These are phyloP conservation scores for Tenualosa thibaudeaui DNA, from an alignment of 2,797 vertebrate species.

Conservation along the genomic window DNA sequence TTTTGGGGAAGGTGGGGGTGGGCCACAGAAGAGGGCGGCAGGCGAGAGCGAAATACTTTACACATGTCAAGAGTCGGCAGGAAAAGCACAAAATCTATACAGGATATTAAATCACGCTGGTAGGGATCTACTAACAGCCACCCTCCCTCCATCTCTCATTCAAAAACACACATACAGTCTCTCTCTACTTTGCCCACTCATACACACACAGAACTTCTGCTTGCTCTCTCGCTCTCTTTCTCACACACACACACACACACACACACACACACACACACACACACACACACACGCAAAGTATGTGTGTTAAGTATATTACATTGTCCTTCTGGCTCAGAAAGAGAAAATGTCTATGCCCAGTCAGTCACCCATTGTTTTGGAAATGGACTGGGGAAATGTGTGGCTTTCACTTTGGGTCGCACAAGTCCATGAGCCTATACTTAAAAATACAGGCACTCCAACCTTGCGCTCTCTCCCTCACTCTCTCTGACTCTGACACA, in stretches of 20 bases:
- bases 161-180: neutral
- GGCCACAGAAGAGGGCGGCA: neutral
- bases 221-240: neutral
- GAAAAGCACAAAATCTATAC: conserved; percentile 31
- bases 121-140: neutral
- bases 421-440: neutral
- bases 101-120: conserved; percentile 37
- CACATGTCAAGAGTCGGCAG: conserved; percentile 27
- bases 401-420: neutral
- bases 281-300: neutral
- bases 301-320: no score
- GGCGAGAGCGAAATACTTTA: conserved; percentile 5
- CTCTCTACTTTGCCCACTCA: neutral
- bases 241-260: neutral
- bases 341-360: neutral
- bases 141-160: neutral
- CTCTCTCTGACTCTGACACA: conserved; percentile 17
- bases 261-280: neutral
- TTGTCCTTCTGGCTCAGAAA: no score
- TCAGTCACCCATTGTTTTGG: neutral
- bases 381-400: neutral
- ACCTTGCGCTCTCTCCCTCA: neutral
- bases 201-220: neutral
- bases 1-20: neutral
- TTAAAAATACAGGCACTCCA: neutral